phyloP scores from a whole-genome alignment of 2,888 invertebrate species.

The Scaptodrosophila latifasciaeformis region DNA sequence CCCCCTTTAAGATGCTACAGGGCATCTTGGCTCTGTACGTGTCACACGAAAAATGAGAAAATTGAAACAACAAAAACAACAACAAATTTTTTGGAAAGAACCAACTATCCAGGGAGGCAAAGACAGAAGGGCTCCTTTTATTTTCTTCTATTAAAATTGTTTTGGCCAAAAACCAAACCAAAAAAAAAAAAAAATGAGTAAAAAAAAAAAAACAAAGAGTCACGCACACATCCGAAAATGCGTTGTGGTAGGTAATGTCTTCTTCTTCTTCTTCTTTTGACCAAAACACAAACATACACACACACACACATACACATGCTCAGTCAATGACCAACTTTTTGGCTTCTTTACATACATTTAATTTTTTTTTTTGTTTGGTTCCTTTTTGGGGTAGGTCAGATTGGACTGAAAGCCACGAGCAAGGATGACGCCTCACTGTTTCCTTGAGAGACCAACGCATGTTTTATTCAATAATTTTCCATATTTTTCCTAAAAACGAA shows the following conservation, averaged over 20 bases:
- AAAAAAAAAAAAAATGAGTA: slow-evolving; percentile 7
- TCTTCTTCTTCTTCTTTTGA: too few species aligned
- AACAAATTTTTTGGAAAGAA: too few species aligned
- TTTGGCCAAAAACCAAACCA: slow-evolving; percentile 23
- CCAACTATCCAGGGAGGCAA: not conserved
- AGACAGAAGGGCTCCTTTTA: too few species aligned
- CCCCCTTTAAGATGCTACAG: too few species aligned
- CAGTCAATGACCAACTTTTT: too few species aligned
- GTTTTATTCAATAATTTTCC: not conserved
- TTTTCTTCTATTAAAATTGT: slow-evolving; percentile 31
- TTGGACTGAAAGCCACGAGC: too few species aligned
- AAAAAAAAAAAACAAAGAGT: slow-evolving; percentile 5
- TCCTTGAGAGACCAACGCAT: not conserved
- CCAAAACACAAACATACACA: too few species aligned
- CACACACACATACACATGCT: too few species aligned
- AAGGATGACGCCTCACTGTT: too few species aligned
- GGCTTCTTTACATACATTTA: too few species aligned
- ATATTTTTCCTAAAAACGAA: not conserved
- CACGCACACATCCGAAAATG: slow-evolving; percentile 62
- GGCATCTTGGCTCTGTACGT: slow-evolving; percentile 1
- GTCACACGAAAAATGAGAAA: not conserved
- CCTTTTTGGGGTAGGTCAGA: too few species aligned
- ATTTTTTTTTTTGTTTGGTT: too few species aligned
- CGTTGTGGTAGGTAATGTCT: slow-evolving; percentile 70
- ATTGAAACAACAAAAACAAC: slow-evolving; percentile 18